Evolutionary conservation across 2,113 vertebrate species (phyloP), one percentile per base, ranked within the genome.

Genomic region (Neofelis nebulosa): DNA sequence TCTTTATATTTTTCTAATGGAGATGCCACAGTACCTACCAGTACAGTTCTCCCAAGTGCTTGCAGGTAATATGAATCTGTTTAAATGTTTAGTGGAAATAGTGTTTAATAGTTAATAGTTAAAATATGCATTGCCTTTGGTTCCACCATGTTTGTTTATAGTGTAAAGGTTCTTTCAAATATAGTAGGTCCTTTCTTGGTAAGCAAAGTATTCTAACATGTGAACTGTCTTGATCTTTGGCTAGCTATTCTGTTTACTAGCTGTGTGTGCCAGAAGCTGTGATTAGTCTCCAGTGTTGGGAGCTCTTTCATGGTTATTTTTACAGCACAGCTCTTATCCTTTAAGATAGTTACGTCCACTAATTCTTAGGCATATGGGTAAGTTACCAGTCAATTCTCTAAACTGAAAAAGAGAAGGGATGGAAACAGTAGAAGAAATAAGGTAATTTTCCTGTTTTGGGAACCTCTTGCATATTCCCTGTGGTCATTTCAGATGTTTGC

Each of bases 231-330:
- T 90, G 79, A 61, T 81, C 83, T 84, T 74, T 90, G 69, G 36
- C 65, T 87, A 16, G 18, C 73, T 95, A 68, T 36, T 92, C 55
- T 97, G 74, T 84, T 91, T 84, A 48, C 88, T 57, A 86, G 85
- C 69, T 76, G 69, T 27, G 61, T 76, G 29, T 94, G 87, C 80
- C 83, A 96, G 33, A 33, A 86, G 6, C 88, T 84, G 80, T 14
- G 38, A 38, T 41, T 78, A 69, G 57, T 76, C 84, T 90, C 33
- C 48, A 38, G 36, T 48, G 79, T 74, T 48, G 48, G 16, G 36
- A 73, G 74, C 57, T 89, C 27, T 48, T 84, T 9, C 27, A 36
- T 81, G 83, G 84, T 81, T 14, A 21, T 95, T 90, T 95, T 79
- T 80, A 31, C 5, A 90, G 83, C 1, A 68, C 31, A 71, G 18